A percentile compares a stretch with the other conserved stretches of the same genome.
Conservation (phyloP, 2,797 vertebrate genomes). For the Myripristis murdjan region DNA sequence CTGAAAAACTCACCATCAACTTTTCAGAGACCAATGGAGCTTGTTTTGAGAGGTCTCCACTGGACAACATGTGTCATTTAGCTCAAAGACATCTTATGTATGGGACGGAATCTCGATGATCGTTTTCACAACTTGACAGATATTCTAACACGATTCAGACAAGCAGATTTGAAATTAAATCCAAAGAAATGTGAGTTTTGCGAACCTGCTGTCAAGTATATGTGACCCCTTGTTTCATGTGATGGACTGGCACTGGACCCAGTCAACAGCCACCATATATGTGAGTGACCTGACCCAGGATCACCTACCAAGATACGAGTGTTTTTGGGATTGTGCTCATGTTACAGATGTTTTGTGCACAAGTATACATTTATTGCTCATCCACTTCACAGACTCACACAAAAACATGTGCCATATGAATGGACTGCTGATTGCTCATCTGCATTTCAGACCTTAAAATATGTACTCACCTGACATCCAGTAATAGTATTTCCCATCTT, state of each 20-base stretch:
- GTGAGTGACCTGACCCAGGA: background rate
- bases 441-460: slow-evolving; percentile 11
- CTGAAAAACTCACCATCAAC: slow-evolving; percentile 36
- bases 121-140: slow-evolving; percentile 36
- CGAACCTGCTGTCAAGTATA: slow-evolving; percentile 19
- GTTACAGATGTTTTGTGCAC: slow-evolving; percentile 19
- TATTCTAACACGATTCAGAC: slow-evolving; percentile 32
- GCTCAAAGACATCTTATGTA: slow-evolving; percentile 35
- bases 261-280: background rate
- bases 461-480: slow-evolving; percentile 13
- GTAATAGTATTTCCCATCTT: slow-evolving; percentile 27
- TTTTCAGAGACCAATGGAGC: slow-evolving; percentile 46
- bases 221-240: slow-evolving; percentile 27
- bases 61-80: slow-evolving; percentile 46
- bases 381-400: slow-evolving; percentile 16
- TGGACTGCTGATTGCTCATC: slow-evolving; percentile 1
- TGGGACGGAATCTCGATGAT: slow-evolving; percentile 32
- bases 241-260: slow-evolving; percentile 21
- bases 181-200: slow-evolving; percentile 42
- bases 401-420: slow-evolving; percentile 1
- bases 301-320: no score
- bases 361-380: slow-evolving; percentile 24
- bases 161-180: slow-evolving; percentile 50
- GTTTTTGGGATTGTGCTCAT: slow-evolving; percentile 11
- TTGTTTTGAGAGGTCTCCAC: slow-evolving; percentile 40